Base-by-base conservation (phyloP, 2,113 vertebrate genomes). In the Papio anubis region DNA sequence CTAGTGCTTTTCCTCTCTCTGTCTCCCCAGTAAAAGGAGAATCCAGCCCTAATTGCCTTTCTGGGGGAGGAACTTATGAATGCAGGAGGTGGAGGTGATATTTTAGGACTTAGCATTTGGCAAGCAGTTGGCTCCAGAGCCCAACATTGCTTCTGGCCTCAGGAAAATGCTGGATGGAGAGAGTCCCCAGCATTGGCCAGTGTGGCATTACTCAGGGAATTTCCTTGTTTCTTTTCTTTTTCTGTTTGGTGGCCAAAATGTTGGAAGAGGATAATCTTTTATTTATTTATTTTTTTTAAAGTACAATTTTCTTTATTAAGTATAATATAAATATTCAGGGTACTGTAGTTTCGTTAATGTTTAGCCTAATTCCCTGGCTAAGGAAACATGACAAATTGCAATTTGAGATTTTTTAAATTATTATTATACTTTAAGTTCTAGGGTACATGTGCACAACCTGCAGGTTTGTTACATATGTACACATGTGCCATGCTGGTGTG, bases 1-100 rank as follows among this genome's bases (percentile, higher is more conserved):
- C 27, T 25, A 70, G 95, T 52, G 79, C 84, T 43, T 93, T 90
- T 95, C 95, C 73, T 91, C 94, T 61, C 97, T 94, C 88, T 93
- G 84, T 86, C 61, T 95, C 85, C 96, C 91, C 32, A 84, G 81
- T 85, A 81, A 87, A 50, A 93, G 91, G 78, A 66, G 97, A 91
- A 88, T 97, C 84, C 79, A 93, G 92, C 78, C 79, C 50, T 83
- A 97, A 35, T 30, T 52, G 32, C 40, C 43, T 76, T 93, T 23
- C 59, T 64, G 50, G 68, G 40, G 45, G 70, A 64, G 52, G 0
- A 32, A 59, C 90, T 68, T 88, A 30, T 38, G 76, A 70, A 75
- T 52, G 23, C 23, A 92, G 61, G 10, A 84, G 55, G n/a, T 30
- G 13, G 9, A 80, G 59, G 9, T 50, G 35, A 23, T 68, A 45